Base-by-base conservation (phyloP, 2,797 vertebrate species). In the Pseudochaenichthys georgianus region DNA sequence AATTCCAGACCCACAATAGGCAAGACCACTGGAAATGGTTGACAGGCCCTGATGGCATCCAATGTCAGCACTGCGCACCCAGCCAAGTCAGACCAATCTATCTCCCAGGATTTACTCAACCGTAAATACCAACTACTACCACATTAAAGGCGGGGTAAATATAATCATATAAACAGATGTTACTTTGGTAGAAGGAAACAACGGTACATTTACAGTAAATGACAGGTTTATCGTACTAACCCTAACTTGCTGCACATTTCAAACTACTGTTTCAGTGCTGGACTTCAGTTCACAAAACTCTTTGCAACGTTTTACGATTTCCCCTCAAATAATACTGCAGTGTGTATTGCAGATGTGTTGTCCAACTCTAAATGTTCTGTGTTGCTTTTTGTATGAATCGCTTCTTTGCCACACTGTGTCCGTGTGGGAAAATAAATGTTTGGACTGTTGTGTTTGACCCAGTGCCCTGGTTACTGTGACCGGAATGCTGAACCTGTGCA, bases 221-320 rank as follows among this genome's bases (percentile, higher is more conserved):
- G 23, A 28, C 59, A 69, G 67, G 46, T 64, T 62, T 38, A 68
- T 47, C 71, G 67, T 74, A 72, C 53, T 71, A 68, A 41, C 59
- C 61, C 21, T n/a, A 46, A 46, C 77, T 66, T n/a, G 55, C 76
- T 61, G 73, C 51, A 73, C 38, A 3, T 28, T 28, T 28, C 28
- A 28, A 28, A 38, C 17, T 54, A 45, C 48, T 55, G 61, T 45
- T 51, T 13, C 61, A 61, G n/a, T 48, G 52, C 61, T 62, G 28
- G 43, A 52, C 62, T 21, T 54, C 11, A 47, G 41, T 52, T 52
- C 69, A 65, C 15, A 28, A 46, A 53, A 61, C 16, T 28, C 28
- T 50, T 15, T n/a, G 2, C 13, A 8, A 41, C 46, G 21, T 23
- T 17, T 4, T 21, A 17, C 46, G 21, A 7, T 23, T 61, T 31